These are phyloP conservation scores for Scartelaos histophorus DNA, from an alignment of 2,113 vertebrate species.

Conservation along the genomic window DNA sequence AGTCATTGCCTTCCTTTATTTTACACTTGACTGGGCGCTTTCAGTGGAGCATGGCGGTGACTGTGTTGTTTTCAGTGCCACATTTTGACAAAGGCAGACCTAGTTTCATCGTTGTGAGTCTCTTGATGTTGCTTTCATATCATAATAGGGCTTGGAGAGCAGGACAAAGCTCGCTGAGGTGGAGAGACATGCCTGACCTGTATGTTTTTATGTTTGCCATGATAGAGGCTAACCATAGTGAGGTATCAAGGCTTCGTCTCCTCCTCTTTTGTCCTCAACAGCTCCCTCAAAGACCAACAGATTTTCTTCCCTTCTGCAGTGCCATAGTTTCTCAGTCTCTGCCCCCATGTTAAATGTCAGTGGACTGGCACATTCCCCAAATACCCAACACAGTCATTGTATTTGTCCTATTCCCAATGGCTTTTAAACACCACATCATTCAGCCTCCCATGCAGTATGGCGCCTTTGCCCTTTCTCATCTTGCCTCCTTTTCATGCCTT, in stretches of 20 bases:
- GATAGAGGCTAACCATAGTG: constrained; percentile 39
- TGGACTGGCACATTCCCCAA: constrained; percentile 50
- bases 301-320: constrained; percentile 18
- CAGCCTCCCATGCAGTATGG: constrained; percentile 33
- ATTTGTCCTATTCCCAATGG: constrained; percentile 42
- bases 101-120: constrained; percentile 23
- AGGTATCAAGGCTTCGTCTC: constrained; percentile 52
- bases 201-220: constrained; percentile 31
- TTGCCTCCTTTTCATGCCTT: constrained; percentile 64
- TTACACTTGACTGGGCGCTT: constrained; percentile 56
- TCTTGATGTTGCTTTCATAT: constrained; percentile 33
- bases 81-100: constrained; percentile 43
- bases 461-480: constrained; percentile 45
- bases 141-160: constrained; percentile 44
- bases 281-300: constrained; percentile 41
- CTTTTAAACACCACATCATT: constrained; percentile 45
- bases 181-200: constrained; percentile 21
- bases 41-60: constrained; percentile 37
- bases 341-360: constrained; percentile 39
- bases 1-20: constrained; percentile 55
- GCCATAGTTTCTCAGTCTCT: constrained; percentile 19
- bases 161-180: constrained; percentile 38
- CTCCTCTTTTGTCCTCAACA: constrained; percentile 42
- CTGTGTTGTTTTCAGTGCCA: constrained; percentile 25
- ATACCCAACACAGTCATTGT: constrained; percentile 39